phyloP scores from a whole-genome alignment of 2,797 vertebrate species.

The Potorous gilbertii region DNA sequence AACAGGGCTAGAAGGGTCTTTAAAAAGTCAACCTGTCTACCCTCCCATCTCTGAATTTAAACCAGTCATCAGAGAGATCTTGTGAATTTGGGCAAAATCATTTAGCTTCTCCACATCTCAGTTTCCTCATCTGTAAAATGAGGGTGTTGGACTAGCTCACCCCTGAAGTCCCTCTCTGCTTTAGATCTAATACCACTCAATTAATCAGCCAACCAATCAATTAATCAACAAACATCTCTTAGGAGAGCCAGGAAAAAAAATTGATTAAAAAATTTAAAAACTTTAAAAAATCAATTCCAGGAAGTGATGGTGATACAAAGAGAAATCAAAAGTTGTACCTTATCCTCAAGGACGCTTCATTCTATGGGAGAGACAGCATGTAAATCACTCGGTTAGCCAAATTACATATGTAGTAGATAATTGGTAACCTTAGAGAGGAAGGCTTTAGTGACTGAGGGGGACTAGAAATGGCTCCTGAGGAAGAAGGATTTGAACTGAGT shows the following conservation, averaged over 20 bases:
- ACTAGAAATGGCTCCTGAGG: neutral
- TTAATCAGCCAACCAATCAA: neutral
- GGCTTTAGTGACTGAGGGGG: neutral
- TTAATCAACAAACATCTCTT: neutral
- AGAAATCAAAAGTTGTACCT: neutral
- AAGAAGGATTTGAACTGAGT: neutral
- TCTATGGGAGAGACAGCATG: neutral
- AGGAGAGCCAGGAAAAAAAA: neutral
- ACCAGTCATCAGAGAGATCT: neutral
- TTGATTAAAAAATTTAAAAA: neutral
- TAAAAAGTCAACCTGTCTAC: neutral
- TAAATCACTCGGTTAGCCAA: neutral
- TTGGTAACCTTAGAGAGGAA: neutral
- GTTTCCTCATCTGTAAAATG: neutral
- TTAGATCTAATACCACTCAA: neutral
- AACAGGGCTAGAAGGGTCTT: neutral
- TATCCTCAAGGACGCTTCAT: neutral
- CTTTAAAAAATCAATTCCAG: neutral
- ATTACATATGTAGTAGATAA: neutral
- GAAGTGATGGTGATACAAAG: neutral
- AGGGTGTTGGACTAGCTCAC: accelerated
- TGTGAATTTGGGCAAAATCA: neutral
- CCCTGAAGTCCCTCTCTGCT: neutral
- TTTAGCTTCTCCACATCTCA: neutral
- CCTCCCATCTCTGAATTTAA: neutral